These are phyloP conservation scores for Psettodes erumei DNA, from an alignment of 2,113 vertebrate species.

Conservation along the genomic window DNA sequence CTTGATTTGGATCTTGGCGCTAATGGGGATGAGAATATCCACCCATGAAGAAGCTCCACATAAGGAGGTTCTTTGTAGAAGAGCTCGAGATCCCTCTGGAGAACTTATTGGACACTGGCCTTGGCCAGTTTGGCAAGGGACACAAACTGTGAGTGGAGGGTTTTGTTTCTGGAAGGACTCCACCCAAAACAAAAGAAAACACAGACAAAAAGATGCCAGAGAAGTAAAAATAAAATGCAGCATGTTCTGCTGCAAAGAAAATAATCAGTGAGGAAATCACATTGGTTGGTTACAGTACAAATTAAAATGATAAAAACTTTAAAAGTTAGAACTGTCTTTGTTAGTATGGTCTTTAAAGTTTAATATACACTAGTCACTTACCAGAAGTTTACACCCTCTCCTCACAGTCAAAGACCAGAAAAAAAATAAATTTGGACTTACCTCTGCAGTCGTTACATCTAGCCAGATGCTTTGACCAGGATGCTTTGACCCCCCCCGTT, in stretches of 20 bases:
- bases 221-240: not conserved
- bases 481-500: too few relatives aligned
- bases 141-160: not conserved
- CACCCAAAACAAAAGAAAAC: conserved; percentile 9
- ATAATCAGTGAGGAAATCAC: not conserved
- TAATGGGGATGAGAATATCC: conserved; percentile 12
- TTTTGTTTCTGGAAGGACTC: conserved; percentile 14
- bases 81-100: conserved; percentile 26
- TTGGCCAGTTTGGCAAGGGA: conserved; percentile 6
- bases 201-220: not conserved
- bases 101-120: conserved; percentile 9
- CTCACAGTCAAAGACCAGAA: not conserved
- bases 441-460: not conserved
- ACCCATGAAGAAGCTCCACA: conserved; percentile 12
- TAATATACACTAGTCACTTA: not conserved
- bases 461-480: not conserved
- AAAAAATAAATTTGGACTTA: not conserved
- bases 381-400: not conserved
- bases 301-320: not conserved
- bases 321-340: not conserved
- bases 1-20: conserved; percentile 23
- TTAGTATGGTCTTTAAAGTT: not conserved
- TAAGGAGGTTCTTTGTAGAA: conserved; percentile 23
- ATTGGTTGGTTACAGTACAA: not conserved
- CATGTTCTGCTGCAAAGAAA: not conserved